Base-by-base conservation (phyloP, 2,113 vertebrate species). In the Takifugu bimaculatus region DNA sequence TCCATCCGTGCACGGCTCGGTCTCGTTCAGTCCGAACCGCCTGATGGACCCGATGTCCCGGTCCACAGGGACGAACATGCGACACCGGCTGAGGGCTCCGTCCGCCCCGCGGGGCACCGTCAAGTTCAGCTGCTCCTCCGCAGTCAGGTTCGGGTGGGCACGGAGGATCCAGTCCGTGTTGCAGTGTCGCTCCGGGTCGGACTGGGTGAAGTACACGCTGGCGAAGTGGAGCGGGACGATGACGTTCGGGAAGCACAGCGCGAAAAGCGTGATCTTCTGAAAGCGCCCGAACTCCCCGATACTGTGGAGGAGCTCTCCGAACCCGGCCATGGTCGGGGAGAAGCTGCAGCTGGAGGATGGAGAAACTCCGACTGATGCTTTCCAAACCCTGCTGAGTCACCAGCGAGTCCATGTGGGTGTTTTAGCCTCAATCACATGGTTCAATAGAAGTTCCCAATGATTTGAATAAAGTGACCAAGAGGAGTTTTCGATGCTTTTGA, bases 281-380 rank as follows among this genome's bases (percentile, higher is more conserved):
- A 95, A 94, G 1, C 62, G 61, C 54, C 94, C 92, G 51, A 94
- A 95, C 45, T 90, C 92, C 0, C 91, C 93, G 0, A 91, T 58
- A 13, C 63, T 78, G 7, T 68, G 78, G 29, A 95, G 75, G 61
- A 94, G 85, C 58, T 93, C 88, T 13, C 90, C 89, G 0, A 93
- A 79, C 0, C 87, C 87, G 0, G 85, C 72, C 93, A 89, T 93
- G 56, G n/a, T 79, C 6, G 6, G 28, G 15, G 54, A 12, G 26
- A 26, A 53, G 26, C 44, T 13, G n/a, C 45, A 15, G 45, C 45
- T 45, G 44, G 44, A n/a, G n/a, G 45, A n/a, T n/a, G 45, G 13
- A 5, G 10, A 5, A 5, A n/a, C 1, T 11, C 13, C 11, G 13
- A n/a, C 45, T 48, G 14, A 14, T 0, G 6, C 9, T 48, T n/a